Evolutionary conservation across 2,888 invertebrate species (phyloP).

Genomic region (Heliconius cydno): DNA sequence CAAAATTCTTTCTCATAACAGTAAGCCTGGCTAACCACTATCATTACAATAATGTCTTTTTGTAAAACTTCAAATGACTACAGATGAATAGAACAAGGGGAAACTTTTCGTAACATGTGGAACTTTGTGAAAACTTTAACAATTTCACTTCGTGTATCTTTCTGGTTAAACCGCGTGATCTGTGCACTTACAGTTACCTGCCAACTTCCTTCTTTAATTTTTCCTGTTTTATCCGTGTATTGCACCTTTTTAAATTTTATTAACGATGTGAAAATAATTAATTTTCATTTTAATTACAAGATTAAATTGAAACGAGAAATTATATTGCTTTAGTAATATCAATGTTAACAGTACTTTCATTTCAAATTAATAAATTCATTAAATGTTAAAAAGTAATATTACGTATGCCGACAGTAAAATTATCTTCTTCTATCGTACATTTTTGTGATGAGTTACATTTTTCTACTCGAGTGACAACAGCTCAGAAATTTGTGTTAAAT

Average conservation of each 20-base stretch:
- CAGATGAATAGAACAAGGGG: slow-evolving; percentile 21
- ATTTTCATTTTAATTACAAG: slow-evolving; percentile 3
- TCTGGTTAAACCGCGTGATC: slow-evolving; percentile 19
- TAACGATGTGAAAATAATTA: neutral
- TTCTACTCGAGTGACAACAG: neutral
- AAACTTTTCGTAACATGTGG: slow-evolving; percentile 21
- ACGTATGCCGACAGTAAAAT: neutral
- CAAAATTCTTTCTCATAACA: neutral
- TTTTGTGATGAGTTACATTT: neutral
- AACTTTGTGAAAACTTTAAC: slow-evolving; percentile 22
- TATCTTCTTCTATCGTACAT: neutral
- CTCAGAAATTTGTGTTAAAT: too few relatives aligned
- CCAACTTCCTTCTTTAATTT: neutral
- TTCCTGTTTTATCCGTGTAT: neutral
- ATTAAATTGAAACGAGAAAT: neutral
- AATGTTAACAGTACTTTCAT: neutral
- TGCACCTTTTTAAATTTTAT: neutral
- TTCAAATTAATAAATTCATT: neutral
- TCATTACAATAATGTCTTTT: slow-evolving; percentile 17
- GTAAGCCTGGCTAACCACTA: slow-evolving; percentile 6
- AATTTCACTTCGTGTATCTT: slow-evolving; percentile 14
- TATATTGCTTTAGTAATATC: slow-evolving; percentile 2
- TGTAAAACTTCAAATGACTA: slow-evolving; percentile 23
- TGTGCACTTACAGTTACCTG: slow-evolving; percentile 4
- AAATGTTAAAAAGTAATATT: neutral